Evolutionary conservation across 2,888 invertebrate genomes (phyloP), one percentile per base, ranked within the genome.

Genomic region (Conistra vaccinii): DNA sequence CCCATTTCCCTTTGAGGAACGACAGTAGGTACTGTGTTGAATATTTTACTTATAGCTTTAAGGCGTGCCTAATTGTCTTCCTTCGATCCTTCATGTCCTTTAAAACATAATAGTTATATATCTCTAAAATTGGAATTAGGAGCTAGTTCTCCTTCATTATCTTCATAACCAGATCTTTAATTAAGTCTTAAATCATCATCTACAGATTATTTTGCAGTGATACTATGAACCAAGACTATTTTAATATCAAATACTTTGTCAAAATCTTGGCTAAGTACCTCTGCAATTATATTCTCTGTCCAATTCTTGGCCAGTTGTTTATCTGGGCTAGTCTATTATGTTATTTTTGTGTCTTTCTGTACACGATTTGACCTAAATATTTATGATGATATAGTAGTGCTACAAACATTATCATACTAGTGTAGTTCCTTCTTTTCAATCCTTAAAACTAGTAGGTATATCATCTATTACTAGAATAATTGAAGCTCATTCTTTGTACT

Each of bases 251-350:
- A 68, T 57, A 42, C 73, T 55, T 67, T 58, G 26, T 66, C 39
- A 48, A 60, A 83, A 63, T 84, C 80, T 81, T 81, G 84, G 84
- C 81, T 80, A 26, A 32, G 35, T 17, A 58, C n/a, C 51, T 60
- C 51, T 45, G 55, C 26, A 61, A 70, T 84, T 68, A 74, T 58
- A 84, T 67, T 84, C 67, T 53, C 63, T 51, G 35, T 69, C 55
- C 7, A 58, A 81, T 69, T 84, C 70, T 81, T 81, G 84, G 84
- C 81, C 68, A 39, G 75, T 70, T 63, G 57, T 73, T 69, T 70
- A 84, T 70, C 67, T 84, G 42, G 81, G 84, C 68, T 84, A 80
- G 57, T 60, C 67, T 62, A 45, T 65, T 45, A 63, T 63, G 48
- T 35, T 70, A 70, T 70, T 74, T 81, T 84, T 66, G n/a, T 51